Evolutionary conservation across 2,888 invertebrate species (phyloP), one percentile per base, ranked within the genome.

Genomic region (Eulithis prunata): DNA sequence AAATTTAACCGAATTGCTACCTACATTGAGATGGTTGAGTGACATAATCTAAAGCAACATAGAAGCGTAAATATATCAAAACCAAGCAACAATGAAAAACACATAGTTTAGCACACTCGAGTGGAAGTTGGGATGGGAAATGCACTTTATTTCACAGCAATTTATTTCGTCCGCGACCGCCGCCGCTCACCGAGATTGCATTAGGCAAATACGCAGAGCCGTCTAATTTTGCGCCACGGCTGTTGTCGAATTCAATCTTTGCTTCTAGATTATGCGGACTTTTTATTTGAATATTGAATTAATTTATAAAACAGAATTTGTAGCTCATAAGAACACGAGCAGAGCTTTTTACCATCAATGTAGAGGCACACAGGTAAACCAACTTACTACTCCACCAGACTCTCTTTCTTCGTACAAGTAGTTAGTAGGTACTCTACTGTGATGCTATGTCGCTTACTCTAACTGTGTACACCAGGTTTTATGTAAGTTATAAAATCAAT

Each of bases 141-240:
- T 64, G 75, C 78, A 76, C 78, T 82, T 82, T 83, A 83, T 85
- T 86, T 86, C 81, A 80, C 82, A 82, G 82, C 82, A 85, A 85
- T 85, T 85, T 86, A 81, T 83, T 84, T 82, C 78, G 77, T 71
- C 76, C 67, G 75, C 75, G 70, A 75, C 74, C 78, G 77, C 78
- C 78, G 78, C 78, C 78, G 65, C 76, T 79, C 75, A 69, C 74
- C 74, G 75, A 78, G 75, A 84, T 84, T 83, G 83, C 82, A 86
- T 84, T 83, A 85, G 78, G 80, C 80, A 82, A 81, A 84, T 80
- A 78, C 79, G 77, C 45, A 58, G 45, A 71, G 70, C 64, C 62
- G 47, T 65, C 76, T 78, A 80, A 81, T 78, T 79, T 71, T 65
- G 63, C 64, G 64, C 64, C 61, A 51, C 60, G 62, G 43, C 62